Conservation (phyloP, 2,888 invertebrate species). For the Catocala sponsa region DNA sequence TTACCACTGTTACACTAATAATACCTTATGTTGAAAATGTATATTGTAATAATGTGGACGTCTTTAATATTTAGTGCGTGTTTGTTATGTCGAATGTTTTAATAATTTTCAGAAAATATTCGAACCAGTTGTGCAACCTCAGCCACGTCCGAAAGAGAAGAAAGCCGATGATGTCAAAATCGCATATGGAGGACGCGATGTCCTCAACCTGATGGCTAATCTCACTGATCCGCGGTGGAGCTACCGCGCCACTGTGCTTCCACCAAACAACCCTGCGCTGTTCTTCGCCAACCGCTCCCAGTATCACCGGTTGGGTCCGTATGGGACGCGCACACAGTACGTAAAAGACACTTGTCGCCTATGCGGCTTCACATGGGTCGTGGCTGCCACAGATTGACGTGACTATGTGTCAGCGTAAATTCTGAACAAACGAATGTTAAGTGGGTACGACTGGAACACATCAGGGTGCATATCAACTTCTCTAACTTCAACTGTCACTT, state of each 20-base stretch:
- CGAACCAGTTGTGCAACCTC: constrained; percentile 78
- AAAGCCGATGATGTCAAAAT: constrained; percentile 78
- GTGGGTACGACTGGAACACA: constrained; percentile 79
- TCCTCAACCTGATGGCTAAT: constrained; percentile 88
- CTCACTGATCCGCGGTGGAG: constrained; percentile 87
- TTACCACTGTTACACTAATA: constrained; percentile 6
- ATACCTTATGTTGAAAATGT: constrained; percentile 2
- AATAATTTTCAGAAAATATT: constrained; percentile 79
- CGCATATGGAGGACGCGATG: constrained; percentile 85
- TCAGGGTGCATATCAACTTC: constrained; percentile 74
- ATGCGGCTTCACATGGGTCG: constrained; percentile 85
- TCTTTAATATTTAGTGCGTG: constrained; percentile 8
- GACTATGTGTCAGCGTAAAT: constrained; percentile 66
- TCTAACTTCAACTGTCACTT: constrained; percentile 63
- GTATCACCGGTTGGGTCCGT: constrained; percentile 88
- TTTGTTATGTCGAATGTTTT: constrained; percentile 22
- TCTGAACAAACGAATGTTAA: constrained; percentile 74
- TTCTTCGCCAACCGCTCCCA: constrained; percentile 90
- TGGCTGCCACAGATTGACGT: constrained; percentile 81
- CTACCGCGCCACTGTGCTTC: constrained; percentile 86
- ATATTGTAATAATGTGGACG: not conserved
- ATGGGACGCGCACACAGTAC: constrained; percentile 87
- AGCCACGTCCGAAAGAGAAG: constrained; percentile 78
- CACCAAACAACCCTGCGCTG: constrained; percentile 86
- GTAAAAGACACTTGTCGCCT: constrained; percentile 85